Base-by-base conservation (phyloP, 2,888 invertebrate species). In the Atherix ibis region DNA sequence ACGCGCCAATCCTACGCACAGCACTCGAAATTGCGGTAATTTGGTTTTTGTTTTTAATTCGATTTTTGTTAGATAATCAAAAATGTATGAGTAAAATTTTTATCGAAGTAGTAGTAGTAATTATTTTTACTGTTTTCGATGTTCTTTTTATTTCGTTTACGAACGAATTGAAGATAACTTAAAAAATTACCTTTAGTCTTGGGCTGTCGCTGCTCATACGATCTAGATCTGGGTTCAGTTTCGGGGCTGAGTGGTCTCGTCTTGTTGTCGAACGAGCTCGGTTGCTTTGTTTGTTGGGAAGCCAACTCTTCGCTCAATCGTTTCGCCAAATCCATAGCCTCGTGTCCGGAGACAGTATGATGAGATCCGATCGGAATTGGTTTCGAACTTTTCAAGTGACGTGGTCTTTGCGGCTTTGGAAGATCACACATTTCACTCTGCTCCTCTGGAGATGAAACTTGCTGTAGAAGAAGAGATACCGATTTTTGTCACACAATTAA, bases 321-420 rank as follows among this genome's bases (percentile, higher is more conserved):
- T 49, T 77, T 80, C 3, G 82, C 81, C 40, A 83, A 55, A 43
- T 79, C 68, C 46, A 76, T 74, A 15, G 82, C 82, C 59, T 83
- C 83, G 52, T 82, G 81, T 0, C 82, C 83, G 46, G 78, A 75
- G 32, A 82, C 82, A 9, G 82, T 83, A 58, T 77, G 77, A 49
- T 76, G 61, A 3, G 57, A 42, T 2, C 59, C 59, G 35, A 82
- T 82, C 3, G 81, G 79, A 50, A 82, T 82, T 1, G 82, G 81
- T 51, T 78, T 76, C 0, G 80, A 79, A 19, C 67, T 61, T 45
- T 73, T 71, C 13, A 67, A 45, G 46, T 69, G 61, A 52, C 43
- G 65, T 12, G 49, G 42, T 5, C 50, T 49, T 22, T 44, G 36
- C 58, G 5, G 55, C 53, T 48, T 48, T 25, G 49, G 49, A 17